Base-by-base conservation (phyloP, 92 coral and sea anemone species). In the Diadumene lineata region DNA sequence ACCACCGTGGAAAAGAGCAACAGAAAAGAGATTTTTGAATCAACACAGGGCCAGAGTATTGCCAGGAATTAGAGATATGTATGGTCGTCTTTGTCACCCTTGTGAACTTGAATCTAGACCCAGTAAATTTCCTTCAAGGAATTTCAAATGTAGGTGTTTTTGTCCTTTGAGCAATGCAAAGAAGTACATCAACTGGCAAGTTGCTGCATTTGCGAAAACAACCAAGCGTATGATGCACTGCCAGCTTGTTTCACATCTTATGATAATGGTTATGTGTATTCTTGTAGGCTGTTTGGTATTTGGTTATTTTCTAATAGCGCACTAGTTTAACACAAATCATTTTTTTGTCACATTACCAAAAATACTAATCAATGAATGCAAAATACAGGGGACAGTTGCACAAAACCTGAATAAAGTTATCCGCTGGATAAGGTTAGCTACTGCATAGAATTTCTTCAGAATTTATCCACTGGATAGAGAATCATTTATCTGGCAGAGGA, bases 1-100 rank as follows among this genome's bases (percentile, higher is more conserved):
- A 53, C 97, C 91, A n/a, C 91, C 96, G 25, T 86, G 96, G 97
- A 91, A 91, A 69, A 82, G 78, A 53, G 92, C 97, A 31, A 80
- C 72, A 23, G 92, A 91, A 74, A 83, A 84, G 51, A 62, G 92
- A 80, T 82, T 50, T 46, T 69, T 91, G 28, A 91, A 91, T 68
- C 70, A 77, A 51, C 77, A 91, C 75, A 91, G 78, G 74, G 97
- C 97, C 1, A 83, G 69, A 28, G 82, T 87, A 17, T 71, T 87
- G 34, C 85, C 91, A 64, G 97, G 97, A 15, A 75, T 84, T 0
- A 62, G 97, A 28, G 97, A 91, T 34, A 91, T 91, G 92, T 85
- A 91, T 58, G 97, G 97, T 21, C 55, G 97, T 23, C 80, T 91
- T 19, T 91, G 97, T 32, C 97, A 91, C 43, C 97, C 92, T 22